Conservation (phyloP, 35 echinoderm and acorn worm genomes). For the Lytechinus variegatus region DNA sequence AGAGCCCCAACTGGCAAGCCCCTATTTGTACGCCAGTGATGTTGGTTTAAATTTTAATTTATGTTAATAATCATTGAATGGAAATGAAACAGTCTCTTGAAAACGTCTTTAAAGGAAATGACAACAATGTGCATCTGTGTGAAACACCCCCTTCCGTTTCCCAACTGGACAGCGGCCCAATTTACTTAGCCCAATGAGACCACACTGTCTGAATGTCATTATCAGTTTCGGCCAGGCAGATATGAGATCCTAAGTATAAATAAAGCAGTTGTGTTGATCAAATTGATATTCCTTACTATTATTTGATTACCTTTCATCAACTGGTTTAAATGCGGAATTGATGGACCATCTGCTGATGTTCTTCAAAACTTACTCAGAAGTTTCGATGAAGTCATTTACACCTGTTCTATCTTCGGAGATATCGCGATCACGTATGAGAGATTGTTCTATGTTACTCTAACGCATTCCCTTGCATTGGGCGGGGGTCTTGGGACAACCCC, state of each 20-base stretch:
- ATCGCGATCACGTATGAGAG: too few species aligned
- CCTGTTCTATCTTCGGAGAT: neutral
- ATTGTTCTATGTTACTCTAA: too few species aligned
- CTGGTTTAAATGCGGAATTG: neutral
- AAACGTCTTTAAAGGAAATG: too few species aligned
- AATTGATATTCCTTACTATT: neutral
- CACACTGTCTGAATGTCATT: neutral
- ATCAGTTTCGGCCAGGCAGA: neutral
- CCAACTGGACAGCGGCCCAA: neutral
- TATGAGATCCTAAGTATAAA: neutral
- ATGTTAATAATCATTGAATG: too few species aligned
- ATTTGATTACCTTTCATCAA: neutral
- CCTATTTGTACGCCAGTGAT: too few species aligned
- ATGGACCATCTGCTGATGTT: neutral
- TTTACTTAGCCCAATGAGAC: neutral
- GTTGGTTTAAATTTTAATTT: too few species aligned
- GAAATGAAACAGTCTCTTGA: too few species aligned
- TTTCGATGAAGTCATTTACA: conserved; percentile 5
- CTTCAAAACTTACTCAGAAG: neutral
- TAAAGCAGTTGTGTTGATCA: neutral
- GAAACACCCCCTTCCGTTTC: neutral
- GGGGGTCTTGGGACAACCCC: too few species aligned
- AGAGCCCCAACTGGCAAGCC: too few species aligned
- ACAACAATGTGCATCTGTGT: too few species aligned
- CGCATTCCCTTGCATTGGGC: too few species aligned